phyloP scores from a whole-genome alignment of 2,113 vertebrate genomes.

The Motacilla tschutschensis region DNA sequence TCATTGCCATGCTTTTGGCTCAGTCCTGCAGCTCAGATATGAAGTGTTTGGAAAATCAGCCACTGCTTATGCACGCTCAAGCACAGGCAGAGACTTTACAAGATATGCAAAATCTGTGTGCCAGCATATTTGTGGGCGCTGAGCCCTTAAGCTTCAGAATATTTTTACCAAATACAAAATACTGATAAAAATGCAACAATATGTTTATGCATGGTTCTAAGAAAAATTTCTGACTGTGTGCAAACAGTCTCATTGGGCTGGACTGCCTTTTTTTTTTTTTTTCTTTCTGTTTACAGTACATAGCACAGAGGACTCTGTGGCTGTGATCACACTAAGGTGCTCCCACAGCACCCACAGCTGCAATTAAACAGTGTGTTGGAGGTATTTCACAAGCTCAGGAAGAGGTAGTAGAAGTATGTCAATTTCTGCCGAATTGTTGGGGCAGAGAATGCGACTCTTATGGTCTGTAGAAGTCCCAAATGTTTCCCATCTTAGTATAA shows the following conservation, averaged over 20 bases:
- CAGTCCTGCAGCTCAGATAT: not conserved
- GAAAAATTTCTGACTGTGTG: slow-evolving; percentile 32
- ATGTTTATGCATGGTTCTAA: not conserved
- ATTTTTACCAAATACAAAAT: slow-evolving; percentile 19
- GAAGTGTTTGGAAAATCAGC: slow-evolving; percentile 21
- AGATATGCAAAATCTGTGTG: not conserved
- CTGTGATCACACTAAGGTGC: not conserved
- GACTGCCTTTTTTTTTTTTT: not conserved
- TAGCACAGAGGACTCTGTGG: not conserved
- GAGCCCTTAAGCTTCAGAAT: slow-evolving; percentile 55
- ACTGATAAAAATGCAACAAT: slow-evolving; percentile 43
- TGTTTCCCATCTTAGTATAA: not conserved
- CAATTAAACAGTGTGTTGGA: not conserved
- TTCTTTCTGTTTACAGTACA: not conserved
- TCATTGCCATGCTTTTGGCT: slow-evolving; percentile 6
- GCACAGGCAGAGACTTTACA: not conserved
- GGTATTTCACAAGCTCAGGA: not conserved
- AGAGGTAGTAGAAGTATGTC: not conserved
- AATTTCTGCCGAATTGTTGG: not conserved
- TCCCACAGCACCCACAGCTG: not conserved
- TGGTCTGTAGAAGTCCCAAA: not conserved
- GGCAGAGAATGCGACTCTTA: not conserved
- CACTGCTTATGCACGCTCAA: not conserved
- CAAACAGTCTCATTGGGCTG: slow-evolving; percentile 16
- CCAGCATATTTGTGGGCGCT: slow-evolving; percentile 34